Evolutionary conservation across 2,888 invertebrate species (phyloP), one percentile per base, ranked within the genome.

Genomic region (Panopea generosa): DNA sequence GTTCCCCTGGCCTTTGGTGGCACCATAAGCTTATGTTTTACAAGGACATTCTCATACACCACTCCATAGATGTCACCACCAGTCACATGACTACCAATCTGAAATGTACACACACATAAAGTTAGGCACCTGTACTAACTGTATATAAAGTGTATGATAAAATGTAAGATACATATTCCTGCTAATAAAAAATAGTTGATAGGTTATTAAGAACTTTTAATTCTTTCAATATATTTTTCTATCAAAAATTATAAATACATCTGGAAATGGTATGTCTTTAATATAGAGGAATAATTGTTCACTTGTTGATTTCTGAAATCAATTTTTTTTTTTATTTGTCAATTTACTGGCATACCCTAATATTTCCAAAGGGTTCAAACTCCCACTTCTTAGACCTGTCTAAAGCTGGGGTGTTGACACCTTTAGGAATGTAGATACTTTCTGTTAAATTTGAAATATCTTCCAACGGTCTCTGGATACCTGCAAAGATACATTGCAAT

Each of bases 341-440:
- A n/a, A n/a, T n/a, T n/a, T n/a, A n/a, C n/a, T n/a, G n/a, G n/a
- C n/a, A n/a, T 83, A 90, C 90, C 87, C 87, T 86, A 61, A 90
- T 77, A 49, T 86, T 88, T 29, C 84, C 83, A 49, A 82, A 78
- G 20, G 90, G 89, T 67, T 90, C 89, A 84, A 98, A 99, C 87
- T 99, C 99, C 99, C 99, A 99, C 77, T 95, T 93, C 67, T 94
- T 92, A 1, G 95, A 95, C 62, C 97, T 95, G 7, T 96, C 96
- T 74, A 99, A 93, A 60, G 96, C 95, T n/a, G 98, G 98, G 72
- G 96, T 96, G 93, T 99, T 99, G 59, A 99, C 95, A 93, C 99
- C 99, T 94, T 99, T 99, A 52, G 99, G 99, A 93, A 99, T 99
- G 95, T 99, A 99, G 94, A 99, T 99, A 91, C 98, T 98, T 92